These are phyloP conservation scores for Passer montanus DNA, from an alignment of 2,113 vertebrate species.

Conservation along the genomic window DNA sequence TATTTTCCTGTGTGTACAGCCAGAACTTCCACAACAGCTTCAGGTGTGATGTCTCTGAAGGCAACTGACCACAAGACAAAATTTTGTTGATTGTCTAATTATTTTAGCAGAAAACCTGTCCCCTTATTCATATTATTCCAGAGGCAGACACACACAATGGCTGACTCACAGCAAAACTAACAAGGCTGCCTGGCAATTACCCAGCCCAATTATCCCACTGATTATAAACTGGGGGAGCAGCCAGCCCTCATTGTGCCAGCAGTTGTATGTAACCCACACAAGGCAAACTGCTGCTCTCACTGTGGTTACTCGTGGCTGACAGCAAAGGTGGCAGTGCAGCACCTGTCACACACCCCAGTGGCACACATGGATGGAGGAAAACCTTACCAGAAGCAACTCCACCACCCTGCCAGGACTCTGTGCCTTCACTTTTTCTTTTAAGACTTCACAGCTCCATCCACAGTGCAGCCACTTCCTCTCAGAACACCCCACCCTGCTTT, in stretches of 20 bases:
- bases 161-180: background rate
- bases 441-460: background rate
- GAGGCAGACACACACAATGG: background rate
- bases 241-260: background rate
- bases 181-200: background rate
- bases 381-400: background rate
- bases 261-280: rapidly evolving
- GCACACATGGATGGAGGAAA: rapidly evolving
- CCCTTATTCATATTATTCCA: background rate
- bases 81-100: background rate
- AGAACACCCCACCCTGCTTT: background rate
- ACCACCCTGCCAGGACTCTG: background rate
- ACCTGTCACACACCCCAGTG: background rate
- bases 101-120: constrained; percentile 3
- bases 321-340: background rate
- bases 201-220: background rate
- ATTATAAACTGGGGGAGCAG: background rate
- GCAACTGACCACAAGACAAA: background rate
- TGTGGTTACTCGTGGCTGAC: background rate
- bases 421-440: background rate
- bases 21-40: background rate
- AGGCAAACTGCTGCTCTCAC: background rate
- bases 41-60: background rate
- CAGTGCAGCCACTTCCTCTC: rapidly evolving
- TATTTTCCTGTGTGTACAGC: background rate